These are phyloP conservation scores for Hestina assimilis DNA, from an alignment of 1,140 invertebrate species.

Conservation along the genomic window DNA sequence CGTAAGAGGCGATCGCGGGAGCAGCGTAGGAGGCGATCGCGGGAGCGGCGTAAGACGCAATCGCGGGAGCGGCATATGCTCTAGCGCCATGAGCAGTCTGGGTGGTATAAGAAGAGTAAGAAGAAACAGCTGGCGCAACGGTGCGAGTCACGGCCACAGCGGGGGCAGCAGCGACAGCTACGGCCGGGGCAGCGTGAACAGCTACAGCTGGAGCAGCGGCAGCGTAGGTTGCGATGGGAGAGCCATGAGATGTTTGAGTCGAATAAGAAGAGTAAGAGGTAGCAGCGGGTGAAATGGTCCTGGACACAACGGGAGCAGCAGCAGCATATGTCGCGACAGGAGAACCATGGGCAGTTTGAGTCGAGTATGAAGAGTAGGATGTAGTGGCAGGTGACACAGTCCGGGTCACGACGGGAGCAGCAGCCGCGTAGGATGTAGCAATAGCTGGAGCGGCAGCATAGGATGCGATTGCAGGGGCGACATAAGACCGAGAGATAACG, in stretches of 20 bases:
- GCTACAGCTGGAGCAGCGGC: conserved; percentile 23
- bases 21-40: conserved; percentile 26
- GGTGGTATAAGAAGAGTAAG: conserved; percentile 32
- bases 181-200: conserved; percentile 25
- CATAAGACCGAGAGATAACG: conserved; percentile 17
- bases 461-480: conserved; percentile 33
- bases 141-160: conserved; percentile 32
- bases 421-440: conserved; percentile 9
- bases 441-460: conserved; percentile 18
- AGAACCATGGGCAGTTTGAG: conserved; percentile 42
- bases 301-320: conserved; percentile 40
- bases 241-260: conserved; percentile 42
- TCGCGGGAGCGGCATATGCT: conserved; percentile 20
- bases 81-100: conserved; percentile 35
- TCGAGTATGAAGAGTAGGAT: conserved; percentile 48
- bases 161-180: conserved; percentile 31
- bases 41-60: conserved; percentile 31
- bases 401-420: conserved; percentile 39
- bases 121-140: conserved; percentile 30
- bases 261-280: too few species aligned
- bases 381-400: conserved; percentile 42
- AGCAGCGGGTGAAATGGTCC: too few species aligned
- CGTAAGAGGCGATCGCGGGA: background rate
- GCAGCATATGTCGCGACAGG: conserved; percentile 39
- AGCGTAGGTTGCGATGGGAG: conserved; percentile 30